Evolutionary conservation across 1,140 invertebrate species (phyloP).

Genomic region (Diorhabda carinulata): DNA sequence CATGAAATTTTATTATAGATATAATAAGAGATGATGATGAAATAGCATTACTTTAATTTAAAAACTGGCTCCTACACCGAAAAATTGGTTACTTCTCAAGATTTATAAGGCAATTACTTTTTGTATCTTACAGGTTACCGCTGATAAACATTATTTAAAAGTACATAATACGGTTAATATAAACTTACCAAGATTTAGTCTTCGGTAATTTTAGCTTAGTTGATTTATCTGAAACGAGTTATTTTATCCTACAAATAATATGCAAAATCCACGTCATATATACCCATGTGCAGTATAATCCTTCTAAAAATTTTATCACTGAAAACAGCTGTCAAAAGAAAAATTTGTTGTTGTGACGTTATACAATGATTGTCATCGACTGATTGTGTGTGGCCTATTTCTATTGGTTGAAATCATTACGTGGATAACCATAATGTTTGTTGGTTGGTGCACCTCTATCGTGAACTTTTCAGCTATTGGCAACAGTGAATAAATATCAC

Average conservation of each 20-base stretch:
- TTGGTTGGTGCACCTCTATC: background rate
- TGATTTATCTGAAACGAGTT: background rate
- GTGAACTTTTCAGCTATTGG: no score
- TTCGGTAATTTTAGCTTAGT: background rate
- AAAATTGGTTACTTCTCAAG: no score
- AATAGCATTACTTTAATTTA: no score
- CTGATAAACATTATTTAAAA: background rate
- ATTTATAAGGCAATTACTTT: no score
- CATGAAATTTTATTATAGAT: no score
- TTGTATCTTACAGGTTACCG: no score
- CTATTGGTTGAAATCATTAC: background rate
- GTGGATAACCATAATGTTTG: background rate
- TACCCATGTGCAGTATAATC: background rate
- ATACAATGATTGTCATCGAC: background rate
- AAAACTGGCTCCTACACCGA: no score
- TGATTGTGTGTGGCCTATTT: conserved; percentile 2
- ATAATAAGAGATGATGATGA: no score
- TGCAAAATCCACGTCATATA: background rate
- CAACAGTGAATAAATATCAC: no score
- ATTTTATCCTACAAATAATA: background rate
- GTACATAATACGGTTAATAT: background rate
- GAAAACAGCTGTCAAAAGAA: background rate
- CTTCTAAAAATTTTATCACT: background rate
- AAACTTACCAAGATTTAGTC: background rate
- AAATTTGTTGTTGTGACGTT: background rate